Base-by-base conservation (phyloP, 1,140 invertebrate species). In the Drosophila simulans region DNA sequence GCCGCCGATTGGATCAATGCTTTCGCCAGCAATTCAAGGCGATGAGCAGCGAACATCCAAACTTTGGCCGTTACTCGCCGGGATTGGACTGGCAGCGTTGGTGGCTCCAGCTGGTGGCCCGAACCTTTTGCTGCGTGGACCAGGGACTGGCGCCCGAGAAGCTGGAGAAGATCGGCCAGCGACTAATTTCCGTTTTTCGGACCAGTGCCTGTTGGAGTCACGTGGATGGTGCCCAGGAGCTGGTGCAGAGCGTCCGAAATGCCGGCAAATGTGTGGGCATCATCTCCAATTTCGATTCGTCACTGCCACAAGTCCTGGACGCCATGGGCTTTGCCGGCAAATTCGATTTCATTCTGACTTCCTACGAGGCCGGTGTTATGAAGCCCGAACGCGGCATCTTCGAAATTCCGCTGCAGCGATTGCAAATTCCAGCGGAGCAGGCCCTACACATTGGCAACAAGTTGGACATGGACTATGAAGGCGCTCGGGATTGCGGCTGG, bases 361-460 rank as follows among this genome's bases (percentile, higher is more conserved):
- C 91, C 5, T 91, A 92, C 66, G 91, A 92, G 22, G 76, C 79
- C 11, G 86, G 84, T 13, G 56, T 77, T 13, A 76, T 80, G 62
- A 92, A 92, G 42, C 91, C 91, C 3, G 54, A 91, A 39, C 34
- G 35, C 13, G 55, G 51, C 3, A 92, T 92, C 25, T 92, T 92
- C n/a, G 13, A 76, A 3, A 57, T 63, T 2, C 69, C 91, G 0
- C 8, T 92, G 20, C n/a, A 77, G 5, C 42, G 48, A 3, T 52
- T 62, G 13, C 17, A 54, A 3, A 92, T 94, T 13, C 64, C 69
- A 39, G 92, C 96, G 0, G 62, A 92, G 3, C 93, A 97, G 81
- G 95, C 96, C 8, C 84, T 98, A 1, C 97, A 98, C 91, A 94
- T 98, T 66, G 97, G 97, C 12, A 96, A 98, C 93, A 94, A 94